A percentile compares a stretch with the other conserved stretches of the same genome.
These are phyloP conservation scores for Arenicola marina DNA, from an alignment of 2,888 invertebrate genomes.

Conservation along the genomic window DNA sequence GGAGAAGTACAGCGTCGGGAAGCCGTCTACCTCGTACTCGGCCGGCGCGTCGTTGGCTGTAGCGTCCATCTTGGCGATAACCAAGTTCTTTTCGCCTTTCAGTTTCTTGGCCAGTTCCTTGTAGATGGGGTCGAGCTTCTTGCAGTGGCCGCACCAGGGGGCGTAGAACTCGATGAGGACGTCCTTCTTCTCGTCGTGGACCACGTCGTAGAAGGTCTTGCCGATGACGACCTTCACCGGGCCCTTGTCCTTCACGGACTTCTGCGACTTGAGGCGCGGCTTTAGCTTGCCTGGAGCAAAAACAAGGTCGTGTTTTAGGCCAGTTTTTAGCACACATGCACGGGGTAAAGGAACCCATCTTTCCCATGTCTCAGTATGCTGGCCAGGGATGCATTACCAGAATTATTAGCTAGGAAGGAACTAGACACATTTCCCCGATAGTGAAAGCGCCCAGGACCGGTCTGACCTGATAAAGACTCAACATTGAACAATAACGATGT, in stretches of 20 bases:
- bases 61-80: constrained; percentile 61
- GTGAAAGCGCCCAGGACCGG: no score
- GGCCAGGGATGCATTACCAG: no score
- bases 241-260: constrained; percentile 64
- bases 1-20: constrained; percentile 65
- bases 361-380: no score
- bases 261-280: constrained; percentile 64
- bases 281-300: constrained; percentile 59
- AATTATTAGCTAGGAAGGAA: no score
- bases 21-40: constrained; percentile 55
- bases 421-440: no score
- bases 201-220: constrained; percentile 64
- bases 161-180: constrained; percentile 67
- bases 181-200: constrained; percentile 64
- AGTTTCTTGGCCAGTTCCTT: constrained; percentile 55
- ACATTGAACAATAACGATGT: no score
- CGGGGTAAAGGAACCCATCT: no score
- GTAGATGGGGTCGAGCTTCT: constrained; percentile 64
- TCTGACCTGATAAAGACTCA: no score
- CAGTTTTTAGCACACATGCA: no score
- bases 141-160: constrained; percentile 69
- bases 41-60: constrained; percentile 64
- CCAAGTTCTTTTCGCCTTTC: constrained; percentile 50
- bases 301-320: no score
- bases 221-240: constrained; percentile 65